Conservation (phyloP, 2,797 vertebrate species). For the Capromys pilorides region DNA sequence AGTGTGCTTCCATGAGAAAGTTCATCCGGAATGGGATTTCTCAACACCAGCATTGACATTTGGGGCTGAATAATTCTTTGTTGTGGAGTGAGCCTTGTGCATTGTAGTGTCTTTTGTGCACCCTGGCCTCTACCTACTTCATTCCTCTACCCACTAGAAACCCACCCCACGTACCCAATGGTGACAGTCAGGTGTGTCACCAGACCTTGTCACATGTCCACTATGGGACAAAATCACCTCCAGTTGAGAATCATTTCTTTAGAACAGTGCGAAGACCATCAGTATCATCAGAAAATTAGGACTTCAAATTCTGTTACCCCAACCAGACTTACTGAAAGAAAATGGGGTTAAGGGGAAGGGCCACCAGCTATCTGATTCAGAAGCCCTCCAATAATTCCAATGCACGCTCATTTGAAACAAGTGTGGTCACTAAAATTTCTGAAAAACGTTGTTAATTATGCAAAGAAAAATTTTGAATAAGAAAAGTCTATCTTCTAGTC, state of each 20-base stretch:
- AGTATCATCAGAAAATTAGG: not conserved
- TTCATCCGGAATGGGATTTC: not conserved
- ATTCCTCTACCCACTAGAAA: not conserved
- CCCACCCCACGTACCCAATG: not conserved
- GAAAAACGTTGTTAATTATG: not conserved
- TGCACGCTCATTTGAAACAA: not conserved
- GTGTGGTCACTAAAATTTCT: not conserved
- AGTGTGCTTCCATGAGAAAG: slow-evolving; percentile 56
- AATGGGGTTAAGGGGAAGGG: rapidly evolving
- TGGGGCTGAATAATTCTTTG: not conserved
- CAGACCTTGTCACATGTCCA: not conserved
- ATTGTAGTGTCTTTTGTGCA: not conserved
- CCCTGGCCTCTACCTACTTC: not conserved
- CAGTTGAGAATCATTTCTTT: not conserved
- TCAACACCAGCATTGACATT: not conserved
- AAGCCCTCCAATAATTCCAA: not conserved
- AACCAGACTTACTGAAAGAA: not conserved
- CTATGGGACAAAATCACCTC: not conserved
- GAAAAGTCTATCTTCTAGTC: not conserved
- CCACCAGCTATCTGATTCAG: not conserved
- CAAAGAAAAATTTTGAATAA: slow-evolving; percentile 5
- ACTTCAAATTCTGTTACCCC: not conserved
- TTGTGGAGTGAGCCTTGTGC: not conserved
- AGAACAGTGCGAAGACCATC: not conserved
- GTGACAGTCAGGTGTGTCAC: not conserved